A percentile compares a stretch with the other conserved stretches of the same genome.
Conservation (phyloP, 1,140 invertebrate species). For the Mycetomoellerius zeteki region DNA sequence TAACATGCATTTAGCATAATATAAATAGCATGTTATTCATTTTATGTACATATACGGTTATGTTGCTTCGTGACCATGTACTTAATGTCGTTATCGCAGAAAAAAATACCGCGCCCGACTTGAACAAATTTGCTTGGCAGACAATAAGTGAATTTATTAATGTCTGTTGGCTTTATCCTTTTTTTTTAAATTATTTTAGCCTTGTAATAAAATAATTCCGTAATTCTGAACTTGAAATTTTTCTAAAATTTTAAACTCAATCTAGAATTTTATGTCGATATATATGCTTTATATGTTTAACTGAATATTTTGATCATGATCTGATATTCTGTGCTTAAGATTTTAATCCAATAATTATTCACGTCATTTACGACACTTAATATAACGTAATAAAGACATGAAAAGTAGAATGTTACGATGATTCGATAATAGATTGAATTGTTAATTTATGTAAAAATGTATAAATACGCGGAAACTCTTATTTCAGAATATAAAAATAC, state of each 20-base stretch:
- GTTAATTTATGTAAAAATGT: neutral
- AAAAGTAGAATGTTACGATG: neutral
- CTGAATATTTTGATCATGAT: neutral
- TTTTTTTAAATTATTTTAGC: neutral
- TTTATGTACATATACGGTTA: neutral
- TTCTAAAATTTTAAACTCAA: neutral
- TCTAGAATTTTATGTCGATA: neutral
- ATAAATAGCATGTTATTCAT: constrained; percentile 35
- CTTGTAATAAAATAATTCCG: neutral
- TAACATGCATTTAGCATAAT: neutral
- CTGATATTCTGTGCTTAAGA: neutral
- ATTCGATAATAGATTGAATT: neutral
- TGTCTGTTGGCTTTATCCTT: neutral
- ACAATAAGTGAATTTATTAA: constrained; percentile 37
- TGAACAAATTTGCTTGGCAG: constrained; percentile 1
- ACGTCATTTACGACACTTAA: neutral
- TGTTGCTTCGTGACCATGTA: neutral
- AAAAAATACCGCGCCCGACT: constrained; percentile 14
- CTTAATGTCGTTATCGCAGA: constrained; percentile 9
- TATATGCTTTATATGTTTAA: neutral
- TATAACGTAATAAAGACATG: neutral
- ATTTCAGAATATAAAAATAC: constrained; percentile 50
- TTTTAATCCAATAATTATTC: constrained; percentile 23
- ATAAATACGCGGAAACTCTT: neutral
- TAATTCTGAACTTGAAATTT: neutral